A percentile compares a stretch with the other conserved stretches of the same genome.
Conservation (phyloP, 2,797 vertebrate species). For the Anguilla marmorata region DNA sequence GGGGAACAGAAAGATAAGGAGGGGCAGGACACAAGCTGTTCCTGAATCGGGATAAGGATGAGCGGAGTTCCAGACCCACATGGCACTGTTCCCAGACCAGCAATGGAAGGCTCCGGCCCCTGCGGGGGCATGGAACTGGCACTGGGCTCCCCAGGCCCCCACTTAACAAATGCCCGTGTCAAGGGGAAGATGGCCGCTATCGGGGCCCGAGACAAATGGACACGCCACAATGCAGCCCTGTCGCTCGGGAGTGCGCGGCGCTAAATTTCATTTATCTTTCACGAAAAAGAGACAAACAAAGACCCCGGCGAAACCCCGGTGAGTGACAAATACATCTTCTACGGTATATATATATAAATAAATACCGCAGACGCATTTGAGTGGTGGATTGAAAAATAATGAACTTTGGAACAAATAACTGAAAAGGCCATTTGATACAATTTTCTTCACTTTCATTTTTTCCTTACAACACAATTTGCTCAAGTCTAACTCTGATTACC, state of each 20-base stretch:
- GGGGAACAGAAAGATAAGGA: neutral
- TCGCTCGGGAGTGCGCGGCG: neutral
- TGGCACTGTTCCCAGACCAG: constrained; percentile 27
- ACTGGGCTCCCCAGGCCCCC: neutral
- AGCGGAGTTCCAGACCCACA: neutral
- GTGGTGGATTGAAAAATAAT: constrained; percentile 3
- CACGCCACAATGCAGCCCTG: neutral
- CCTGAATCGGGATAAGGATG: neutral
- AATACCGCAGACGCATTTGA: neutral
- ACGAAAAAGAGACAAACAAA: constrained; percentile 11
- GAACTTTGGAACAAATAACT: constrained; percentile 11
- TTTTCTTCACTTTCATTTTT: constrained; percentile 22
- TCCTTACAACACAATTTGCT: constrained; percentile 10
- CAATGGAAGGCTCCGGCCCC: neutral
- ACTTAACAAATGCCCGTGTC: constrained; percentile 25
- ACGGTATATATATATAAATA: neutral
- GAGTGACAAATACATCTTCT: constrained; percentile 14
- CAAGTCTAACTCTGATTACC: constrained; percentile 27
- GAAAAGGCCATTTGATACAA: constrained; percentile 22
- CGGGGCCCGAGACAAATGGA: constrained; percentile 15
- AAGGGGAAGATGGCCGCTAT: constrained; percentile 4
- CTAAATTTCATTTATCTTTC: constrained; percentile 15
- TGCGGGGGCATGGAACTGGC: neutral
- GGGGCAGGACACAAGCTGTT: constrained; percentile 5
- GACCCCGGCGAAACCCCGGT: neutral